Evolutionary conservation across 1,140 invertebrate species (phyloP), one percentile per base, ranked within the genome.

Genomic region (Drosophila insularis): DNA sequence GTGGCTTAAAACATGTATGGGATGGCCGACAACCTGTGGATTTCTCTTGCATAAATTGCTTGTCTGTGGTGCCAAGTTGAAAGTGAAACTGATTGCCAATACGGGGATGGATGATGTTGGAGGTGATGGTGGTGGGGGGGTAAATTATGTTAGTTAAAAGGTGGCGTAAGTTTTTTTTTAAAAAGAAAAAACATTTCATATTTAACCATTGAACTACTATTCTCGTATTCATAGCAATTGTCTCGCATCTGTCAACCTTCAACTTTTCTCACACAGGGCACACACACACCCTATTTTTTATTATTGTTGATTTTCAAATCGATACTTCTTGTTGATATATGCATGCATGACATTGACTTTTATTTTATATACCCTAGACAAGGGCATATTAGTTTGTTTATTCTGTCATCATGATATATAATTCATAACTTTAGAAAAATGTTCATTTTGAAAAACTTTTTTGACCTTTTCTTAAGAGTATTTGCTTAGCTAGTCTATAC

Each of bases 51-150:
- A 31, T 37, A 59, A 68, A 43, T 66, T 50, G 50, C 43, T 35
- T 67, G 63, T 71, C 62, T 71, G 71, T 53, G 80, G 64, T 67
- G 65, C 60, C 11, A 37, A 37, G 63, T 76, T 80, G 68, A 84
- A 82, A 84, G 76, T 75, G 72, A 81, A 81, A 81, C 79, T 69
- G 61, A 76, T 71, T 53, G 62, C 61, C 43, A 50, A 19, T 8
- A 50, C 1, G 10, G 17, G 40, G 43, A 46, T 8, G 43, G 35
- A 37, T 46, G 17, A 2, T 19, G 17, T 17, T 19, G 6, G 40
- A 14, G 2, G 13, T n/a, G n/a, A 7, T 40, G 37, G 37, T 2
- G 10, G n/a, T 43, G 4, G 17, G 19, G 43, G 43, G 43, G 43
- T 50, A 50, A 50, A 50, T 50, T 50, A 21, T 50, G 43, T 50